Percentiles rank a stretch among this genome's conserved stretches.
Evolutionary conservation across 35 echinoderm and acorn worm genomes (phyloP).

Genomic region (Heliocidaris erythrogramma): DNA sequence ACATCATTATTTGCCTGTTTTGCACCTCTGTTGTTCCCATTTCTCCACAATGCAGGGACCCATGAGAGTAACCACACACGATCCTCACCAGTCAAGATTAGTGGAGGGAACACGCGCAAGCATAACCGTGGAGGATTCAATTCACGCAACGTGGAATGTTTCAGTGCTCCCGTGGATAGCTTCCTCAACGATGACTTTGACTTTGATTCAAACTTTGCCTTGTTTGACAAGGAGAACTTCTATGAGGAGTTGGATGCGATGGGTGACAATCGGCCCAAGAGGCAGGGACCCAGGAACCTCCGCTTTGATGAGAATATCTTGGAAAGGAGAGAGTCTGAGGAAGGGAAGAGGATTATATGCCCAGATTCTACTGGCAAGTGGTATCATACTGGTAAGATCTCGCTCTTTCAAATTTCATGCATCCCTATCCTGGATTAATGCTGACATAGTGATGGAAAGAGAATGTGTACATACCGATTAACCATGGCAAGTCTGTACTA

Average conservation of each 20-base stretch:
- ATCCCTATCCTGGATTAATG: not conserved
- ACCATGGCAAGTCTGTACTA: not conserved
- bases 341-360: constrained; percentile 37
- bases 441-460: not conserved
- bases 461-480: not conserved
- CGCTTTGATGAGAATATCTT: constrained; percentile 59
- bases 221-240: constrained; percentile 94
- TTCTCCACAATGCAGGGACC: constrained; percentile 17
- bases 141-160: constrained; percentile 77
- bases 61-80: constrained; percentile 51
- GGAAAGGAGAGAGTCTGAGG: constrained; percentile 32
- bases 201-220: constrained; percentile 86
- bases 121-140: constrained; percentile 58
- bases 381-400: constrained; percentile 17
- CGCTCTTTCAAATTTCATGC: not conserved
- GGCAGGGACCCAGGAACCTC: constrained; percentile 12
- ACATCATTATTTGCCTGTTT: not conserved
- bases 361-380: constrained; percentile 16
- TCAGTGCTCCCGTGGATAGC: constrained; percentile 84
- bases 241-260: constrained; percentile 86
- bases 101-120: constrained; percentile 41
- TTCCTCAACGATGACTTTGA: constrained; percentile 85
- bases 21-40: not conserved
- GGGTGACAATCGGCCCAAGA: constrained; percentile 52
- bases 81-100: constrained; percentile 75